phyloP scores from a whole-genome alignment of 2,797 vertebrate genomes.

The Leptoclinus maculatus region DNA sequence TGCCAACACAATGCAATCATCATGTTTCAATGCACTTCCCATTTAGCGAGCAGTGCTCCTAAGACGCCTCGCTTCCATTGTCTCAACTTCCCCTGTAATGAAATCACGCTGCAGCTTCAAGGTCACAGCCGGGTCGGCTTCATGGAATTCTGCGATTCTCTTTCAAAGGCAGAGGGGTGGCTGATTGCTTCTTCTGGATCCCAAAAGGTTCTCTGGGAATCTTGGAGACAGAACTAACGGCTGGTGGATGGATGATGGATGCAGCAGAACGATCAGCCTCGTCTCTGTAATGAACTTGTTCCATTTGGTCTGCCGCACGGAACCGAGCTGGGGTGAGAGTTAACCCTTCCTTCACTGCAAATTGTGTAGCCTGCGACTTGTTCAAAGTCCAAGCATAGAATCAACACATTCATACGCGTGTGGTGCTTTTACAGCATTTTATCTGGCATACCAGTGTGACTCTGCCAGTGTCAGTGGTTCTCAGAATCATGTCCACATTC shows the following conservation, averaged over 20 bases:
- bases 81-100: slow-evolving; percentile 73
- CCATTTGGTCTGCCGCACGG: slow-evolving; percentile 35
- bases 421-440: background rate
- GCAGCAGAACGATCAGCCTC: slow-evolving; percentile 55
- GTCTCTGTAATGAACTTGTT: slow-evolving; percentile 70
- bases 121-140: slow-evolving; percentile 73
- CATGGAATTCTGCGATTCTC: slow-evolving; percentile 66
- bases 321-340: slow-evolving; percentile 6
- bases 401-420: slow-evolving; percentile 10
- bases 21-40: slow-evolving; percentile 53
- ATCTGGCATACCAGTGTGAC: background rate
- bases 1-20: slow-evolving; percentile 50
- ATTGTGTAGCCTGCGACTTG: background rate
- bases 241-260: slow-evolving; percentile 62
- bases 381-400: slow-evolving; percentile 10
- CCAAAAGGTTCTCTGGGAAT: slow-evolving; percentile 61
- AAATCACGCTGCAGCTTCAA: slow-evolving; percentile 72
- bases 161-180: slow-evolving; percentile 23
- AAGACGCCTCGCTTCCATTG: slow-evolving; percentile 31
- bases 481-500: background rate
- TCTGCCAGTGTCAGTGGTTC: background rate
- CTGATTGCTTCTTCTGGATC: slow-evolving; percentile 44
- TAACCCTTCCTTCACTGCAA: slow-evolving; percentile 11
- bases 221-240: slow-evolving; percentile 61
- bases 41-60: slow-evolving; percentile 49